Percentiles rank a stretch among this genome's conserved stretches.
Evolutionary conservation across 2,888 invertebrate genomes (phyloP).

Genomic region (Blastobasis lacticolella): DNA sequence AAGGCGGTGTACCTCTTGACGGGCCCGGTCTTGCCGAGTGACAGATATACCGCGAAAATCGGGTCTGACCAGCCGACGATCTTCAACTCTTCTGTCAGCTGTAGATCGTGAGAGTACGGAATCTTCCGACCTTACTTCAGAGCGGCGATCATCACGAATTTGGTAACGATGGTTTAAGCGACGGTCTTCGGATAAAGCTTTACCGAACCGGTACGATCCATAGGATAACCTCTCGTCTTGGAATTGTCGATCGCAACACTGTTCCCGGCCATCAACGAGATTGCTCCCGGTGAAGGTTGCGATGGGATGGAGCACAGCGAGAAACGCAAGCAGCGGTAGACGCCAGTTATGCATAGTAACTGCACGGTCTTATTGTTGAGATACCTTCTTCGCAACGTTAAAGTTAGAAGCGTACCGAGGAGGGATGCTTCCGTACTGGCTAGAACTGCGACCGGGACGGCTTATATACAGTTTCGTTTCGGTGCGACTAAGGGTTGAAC

Average conservation of each 20-base stretch:
- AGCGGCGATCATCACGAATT: constrained; percentile 21
- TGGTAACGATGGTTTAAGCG: constrained; percentile 17
- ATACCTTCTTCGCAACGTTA: constrained; percentile 29
- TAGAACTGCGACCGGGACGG: constrained; percentile 14
- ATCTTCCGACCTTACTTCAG: constrained; percentile 18
- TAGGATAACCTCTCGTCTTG: constrained; percentile 28
- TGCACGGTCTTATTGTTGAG: constrained; percentile 30
- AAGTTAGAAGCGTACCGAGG: constrained; percentile 40
- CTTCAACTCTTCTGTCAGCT: background rate
- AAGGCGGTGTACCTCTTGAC: constrained; percentile 2
- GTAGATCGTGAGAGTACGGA: background rate
- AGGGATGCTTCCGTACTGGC: constrained; percentile 54
- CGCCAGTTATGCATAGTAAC: constrained; percentile 70
- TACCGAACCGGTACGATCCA: constrained; percentile 20
- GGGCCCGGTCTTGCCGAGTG: background rate
- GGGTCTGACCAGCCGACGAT: background rate
- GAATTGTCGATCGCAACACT: constrained; percentile 37
- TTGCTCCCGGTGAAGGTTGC: constrained; percentile 43
- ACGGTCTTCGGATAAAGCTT: constrained; percentile 17
- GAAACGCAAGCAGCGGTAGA: constrained; percentile 58
- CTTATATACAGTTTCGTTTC: constrained; percentile 46
- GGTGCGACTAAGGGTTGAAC: constrained; percentile 35
- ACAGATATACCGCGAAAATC: background rate
- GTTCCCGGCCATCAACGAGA: constrained; percentile 56
- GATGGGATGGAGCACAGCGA: constrained; percentile 52